phyloP scores from a whole-genome alignment of 2,113 vertebrate species.

The Ptyas mucosa region DNA sequence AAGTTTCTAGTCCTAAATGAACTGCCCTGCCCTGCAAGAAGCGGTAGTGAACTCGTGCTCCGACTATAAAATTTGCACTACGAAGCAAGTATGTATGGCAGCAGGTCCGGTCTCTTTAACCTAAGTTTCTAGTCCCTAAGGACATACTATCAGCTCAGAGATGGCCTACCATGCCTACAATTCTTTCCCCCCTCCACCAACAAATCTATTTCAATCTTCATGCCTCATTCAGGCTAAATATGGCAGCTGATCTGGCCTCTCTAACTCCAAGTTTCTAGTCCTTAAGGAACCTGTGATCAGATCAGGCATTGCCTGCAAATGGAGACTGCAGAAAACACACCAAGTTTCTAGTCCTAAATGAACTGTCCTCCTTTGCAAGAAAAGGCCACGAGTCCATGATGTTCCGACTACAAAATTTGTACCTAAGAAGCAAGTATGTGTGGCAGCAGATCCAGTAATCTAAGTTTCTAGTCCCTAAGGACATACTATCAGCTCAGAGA shows the following conservation, averaged over 20 bases:
- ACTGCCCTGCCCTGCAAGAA: too few relatives aligned
- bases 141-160: too few relatives aligned
- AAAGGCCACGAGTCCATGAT: background rate
- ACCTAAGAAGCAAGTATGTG: too few relatives aligned
- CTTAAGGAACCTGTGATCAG: too few relatives aligned
- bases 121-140: background rate
- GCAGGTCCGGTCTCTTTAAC: background rate
- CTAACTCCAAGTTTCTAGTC: too few relatives aligned
- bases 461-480: background rate
- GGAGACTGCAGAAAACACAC: background rate
- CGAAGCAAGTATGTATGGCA: rapidly evolving
- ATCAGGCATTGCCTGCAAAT: too few relatives aligned
- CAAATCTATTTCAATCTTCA: background rate
- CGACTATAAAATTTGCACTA: background rate
- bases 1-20: background rate
- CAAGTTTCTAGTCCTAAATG: background rate
- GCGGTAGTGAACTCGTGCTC: too few relatives aligned
- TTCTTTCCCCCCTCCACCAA: background rate
- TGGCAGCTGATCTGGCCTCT: too few relatives aligned
- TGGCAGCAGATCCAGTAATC: background rate
- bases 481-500: too few relatives aligned
- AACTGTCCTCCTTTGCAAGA: background rate
- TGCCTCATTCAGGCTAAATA: background rate
- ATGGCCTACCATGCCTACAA: background rate
- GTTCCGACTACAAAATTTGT: background rate